phyloP scores from a whole-genome alignment of 2,797 vertebrate species.

The Parambassis ranga region DNA sequence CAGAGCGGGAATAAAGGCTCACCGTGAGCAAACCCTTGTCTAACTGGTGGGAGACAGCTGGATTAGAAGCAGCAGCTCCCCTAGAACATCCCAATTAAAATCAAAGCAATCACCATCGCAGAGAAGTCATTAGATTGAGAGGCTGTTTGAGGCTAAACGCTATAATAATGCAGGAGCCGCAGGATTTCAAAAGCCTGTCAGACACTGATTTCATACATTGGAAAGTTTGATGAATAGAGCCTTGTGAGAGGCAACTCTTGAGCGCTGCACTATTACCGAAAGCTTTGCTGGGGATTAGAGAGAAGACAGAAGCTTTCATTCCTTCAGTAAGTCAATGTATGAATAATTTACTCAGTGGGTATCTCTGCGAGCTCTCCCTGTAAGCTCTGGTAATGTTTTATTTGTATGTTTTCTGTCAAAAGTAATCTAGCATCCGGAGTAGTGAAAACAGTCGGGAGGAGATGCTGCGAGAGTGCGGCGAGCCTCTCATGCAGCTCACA shows the following conservation, averaged over 20 bases:
- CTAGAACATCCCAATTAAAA: slow-evolving; percentile 78
- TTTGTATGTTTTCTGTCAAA: slow-evolving; percentile 78
- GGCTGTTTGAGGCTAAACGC: slow-evolving; percentile 74
- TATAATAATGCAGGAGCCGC: slow-evolving; percentile 66
- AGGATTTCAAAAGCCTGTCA: slow-evolving; percentile 76
- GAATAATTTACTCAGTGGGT: slow-evolving; percentile 76
- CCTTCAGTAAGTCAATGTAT: slow-evolving; percentile 71
- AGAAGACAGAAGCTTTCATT: slow-evolving; percentile 75
- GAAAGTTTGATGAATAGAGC: slow-evolving; percentile 78
- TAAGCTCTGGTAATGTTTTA: slow-evolving; percentile 74
- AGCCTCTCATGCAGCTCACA: slow-evolving; percentile 34
- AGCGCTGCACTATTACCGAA: slow-evolving; percentile 72
- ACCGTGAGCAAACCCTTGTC: slow-evolving; percentile 58
- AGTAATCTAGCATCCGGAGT: slow-evolving; percentile 65
- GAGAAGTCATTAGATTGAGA: slow-evolving; percentile 71
- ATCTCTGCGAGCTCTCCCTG: slow-evolving; percentile 60
- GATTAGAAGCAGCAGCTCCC: slow-evolving; percentile 67
- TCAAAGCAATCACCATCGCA: slow-evolving; percentile 74
- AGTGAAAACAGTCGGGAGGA: slow-evolving; percentile 30
- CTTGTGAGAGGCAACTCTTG: slow-evolving; percentile 74
- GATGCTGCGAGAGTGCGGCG: slow-evolving; percentile 24
- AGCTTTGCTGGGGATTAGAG: slow-evolving; percentile 78
- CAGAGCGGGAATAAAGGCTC: slow-evolving; percentile 50
- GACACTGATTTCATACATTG: slow-evolving; percentile 74
- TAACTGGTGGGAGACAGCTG: slow-evolving; percentile 68